Percentiles rank a stretch among this genome's conserved stretches.
phyloP scores from a whole-genome alignment of 2,113 vertebrate species.

The Coturnix japonica region DNA sequence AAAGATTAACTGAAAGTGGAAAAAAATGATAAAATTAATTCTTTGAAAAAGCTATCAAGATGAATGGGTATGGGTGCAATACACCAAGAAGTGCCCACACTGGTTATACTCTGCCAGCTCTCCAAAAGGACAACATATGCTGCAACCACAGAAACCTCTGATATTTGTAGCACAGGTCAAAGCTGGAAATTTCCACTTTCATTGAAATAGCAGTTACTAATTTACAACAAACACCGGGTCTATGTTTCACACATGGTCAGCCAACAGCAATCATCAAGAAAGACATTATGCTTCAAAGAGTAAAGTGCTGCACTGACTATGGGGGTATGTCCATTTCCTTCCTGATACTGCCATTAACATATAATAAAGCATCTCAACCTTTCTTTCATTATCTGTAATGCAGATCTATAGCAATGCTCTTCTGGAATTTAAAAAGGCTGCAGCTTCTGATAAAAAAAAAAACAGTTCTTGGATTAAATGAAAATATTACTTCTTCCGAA shows the following conservation, averaged over 20 bases:
- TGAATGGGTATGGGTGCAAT: rapidly evolving
- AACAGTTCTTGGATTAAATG: not conserved
- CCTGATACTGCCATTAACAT: not conserved
- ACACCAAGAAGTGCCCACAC: not conserved
- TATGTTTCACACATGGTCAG: constrained; percentile 18
- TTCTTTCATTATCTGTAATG: not conserved
- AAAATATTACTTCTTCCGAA: not conserved
- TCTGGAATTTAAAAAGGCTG: not conserved
- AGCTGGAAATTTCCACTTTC: not conserved
- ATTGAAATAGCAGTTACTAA: not conserved
- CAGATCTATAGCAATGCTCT: not conserved
- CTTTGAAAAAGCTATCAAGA: not conserved
- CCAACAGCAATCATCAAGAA: not conserved
- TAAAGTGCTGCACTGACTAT: not conserved
- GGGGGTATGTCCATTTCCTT: rapidly evolving
- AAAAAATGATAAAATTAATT: not conserved
- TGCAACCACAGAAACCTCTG: not conserved
- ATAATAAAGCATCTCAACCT: not conserved
- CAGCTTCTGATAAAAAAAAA: not conserved
- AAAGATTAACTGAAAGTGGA: not conserved
- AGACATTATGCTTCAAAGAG: not conserved
- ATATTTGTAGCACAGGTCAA: not conserved
- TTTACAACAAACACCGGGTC: not conserved
- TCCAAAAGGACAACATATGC: not conserved
- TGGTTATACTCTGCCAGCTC: not conserved